phyloP scores from a whole-genome alignment of 2,113 vertebrate genomes.

The Dipodomys merriami region DNA sequence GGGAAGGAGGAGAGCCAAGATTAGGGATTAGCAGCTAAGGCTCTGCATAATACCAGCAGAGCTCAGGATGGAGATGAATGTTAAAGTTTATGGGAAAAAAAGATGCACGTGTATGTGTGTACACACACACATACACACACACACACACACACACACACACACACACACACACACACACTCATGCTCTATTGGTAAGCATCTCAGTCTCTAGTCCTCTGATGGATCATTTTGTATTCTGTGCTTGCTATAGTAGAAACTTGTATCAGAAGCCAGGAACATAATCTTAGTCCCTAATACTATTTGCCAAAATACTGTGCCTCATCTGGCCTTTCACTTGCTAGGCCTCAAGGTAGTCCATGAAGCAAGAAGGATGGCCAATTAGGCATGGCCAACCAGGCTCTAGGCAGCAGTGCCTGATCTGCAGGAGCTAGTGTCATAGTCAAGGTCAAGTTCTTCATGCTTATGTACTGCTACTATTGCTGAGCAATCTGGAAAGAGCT shows the following conservation, averaged over 20 bases:
- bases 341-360: neutral
- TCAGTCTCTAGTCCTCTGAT: neutral
- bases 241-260: neutral
- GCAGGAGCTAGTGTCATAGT: neutral
- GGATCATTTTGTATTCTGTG: neutral
- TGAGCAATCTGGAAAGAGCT: neutral
- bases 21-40: neutral
- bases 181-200: neutral
- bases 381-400: neutral
- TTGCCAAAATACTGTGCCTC: neutral
- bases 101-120: neutral
- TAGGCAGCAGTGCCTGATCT: neutral
- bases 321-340: neutral
- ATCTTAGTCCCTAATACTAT: neutral
- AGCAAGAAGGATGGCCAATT: neutral
- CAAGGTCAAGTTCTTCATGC: neutral
- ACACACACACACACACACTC: accelerated
- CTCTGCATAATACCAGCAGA: neutral
- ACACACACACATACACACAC: accelerated
- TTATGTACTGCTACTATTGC: neutral
- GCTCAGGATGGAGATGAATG: neutral
- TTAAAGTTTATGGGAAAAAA: neutral
- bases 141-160: too few species aligned
- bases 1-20: neutral
- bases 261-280: neutral